Evolutionary conservation across 2,113 vertebrate genomes (phyloP).

Genomic region (Arizona elegans): DNA sequence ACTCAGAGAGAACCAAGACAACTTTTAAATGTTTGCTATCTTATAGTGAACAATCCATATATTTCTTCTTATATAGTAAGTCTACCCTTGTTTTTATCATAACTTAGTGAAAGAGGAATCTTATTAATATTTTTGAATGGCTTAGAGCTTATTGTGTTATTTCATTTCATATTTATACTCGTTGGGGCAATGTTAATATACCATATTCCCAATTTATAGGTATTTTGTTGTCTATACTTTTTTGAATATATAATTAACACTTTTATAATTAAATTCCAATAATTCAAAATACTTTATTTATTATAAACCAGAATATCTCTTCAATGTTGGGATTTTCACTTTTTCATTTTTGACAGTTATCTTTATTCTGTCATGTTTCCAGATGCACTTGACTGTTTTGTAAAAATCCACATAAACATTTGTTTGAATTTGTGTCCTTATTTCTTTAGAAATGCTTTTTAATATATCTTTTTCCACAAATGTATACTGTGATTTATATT

Average conservation of each 20-base stretch:
- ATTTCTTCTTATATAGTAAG: neutral
- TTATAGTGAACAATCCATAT: neutral
- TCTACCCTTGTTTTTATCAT: neutral
- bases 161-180: neutral
- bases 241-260: neutral
- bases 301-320: neutral
- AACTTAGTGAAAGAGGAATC: neutral
- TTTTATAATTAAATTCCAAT: neutral
- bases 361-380: neutral
- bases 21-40: neutral
- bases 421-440: neutral
- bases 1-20: neutral
- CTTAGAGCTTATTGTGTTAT: neutral
- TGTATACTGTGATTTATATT: neutral
- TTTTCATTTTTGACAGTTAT: neutral
- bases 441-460: neutral
- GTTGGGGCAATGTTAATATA: neutral
- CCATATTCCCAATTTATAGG: neutral
- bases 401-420: neutral
- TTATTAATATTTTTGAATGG: neutral
- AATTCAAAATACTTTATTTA: neutral
- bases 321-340: neutral
- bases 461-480: neutral
- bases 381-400: neutral
- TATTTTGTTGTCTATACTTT: neutral